Evolutionary conservation across 1,140 invertebrate species (phyloP).

Genomic region (Drosophila kanapiae): DNA sequence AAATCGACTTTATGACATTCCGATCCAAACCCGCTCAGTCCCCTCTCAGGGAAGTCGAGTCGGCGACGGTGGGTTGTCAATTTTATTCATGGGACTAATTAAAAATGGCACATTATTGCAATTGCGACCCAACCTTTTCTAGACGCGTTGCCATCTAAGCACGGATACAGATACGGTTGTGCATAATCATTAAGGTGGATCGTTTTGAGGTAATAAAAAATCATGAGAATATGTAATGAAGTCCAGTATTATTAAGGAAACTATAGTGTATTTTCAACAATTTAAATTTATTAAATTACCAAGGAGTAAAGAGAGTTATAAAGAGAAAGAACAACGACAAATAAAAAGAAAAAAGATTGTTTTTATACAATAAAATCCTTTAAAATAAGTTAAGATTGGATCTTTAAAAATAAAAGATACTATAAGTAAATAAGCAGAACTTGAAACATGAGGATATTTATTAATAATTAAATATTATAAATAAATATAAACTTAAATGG

Average conservation of each 20-base stretch:
- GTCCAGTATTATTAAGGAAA: neutral
- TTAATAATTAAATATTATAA: neutral
- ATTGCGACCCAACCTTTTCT: slow-evolving; percentile 53
- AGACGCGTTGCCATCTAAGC: slow-evolving; percentile 49
- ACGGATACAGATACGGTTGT: slow-evolving; percentile 6
- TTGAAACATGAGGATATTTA: neutral
- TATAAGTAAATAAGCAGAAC: no score
- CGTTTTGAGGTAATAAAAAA: neutral
- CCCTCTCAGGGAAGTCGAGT: neutral
- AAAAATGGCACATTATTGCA: slow-evolving; percentile 67
- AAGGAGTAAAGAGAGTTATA: no score
- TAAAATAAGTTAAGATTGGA: neutral
- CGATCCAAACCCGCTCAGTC: neutral
- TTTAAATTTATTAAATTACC: neutral
- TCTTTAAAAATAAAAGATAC: neutral
- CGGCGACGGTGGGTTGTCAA: slow-evolving; percentile 17
- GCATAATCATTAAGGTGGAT: slow-evolving; percentile 20
- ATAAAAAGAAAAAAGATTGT: no score
- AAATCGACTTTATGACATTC: slow-evolving; percentile 27
- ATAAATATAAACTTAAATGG: no score
- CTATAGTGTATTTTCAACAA: neutral
- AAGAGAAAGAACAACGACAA: no score
- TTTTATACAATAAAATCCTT: neutral
- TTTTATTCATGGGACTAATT: slow-evolving; percentile 64
- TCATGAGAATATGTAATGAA: neutral